phyloP scores from a whole-genome alignment of 2,888 invertebrate genomes.

The Erebia epiphron region DNA sequence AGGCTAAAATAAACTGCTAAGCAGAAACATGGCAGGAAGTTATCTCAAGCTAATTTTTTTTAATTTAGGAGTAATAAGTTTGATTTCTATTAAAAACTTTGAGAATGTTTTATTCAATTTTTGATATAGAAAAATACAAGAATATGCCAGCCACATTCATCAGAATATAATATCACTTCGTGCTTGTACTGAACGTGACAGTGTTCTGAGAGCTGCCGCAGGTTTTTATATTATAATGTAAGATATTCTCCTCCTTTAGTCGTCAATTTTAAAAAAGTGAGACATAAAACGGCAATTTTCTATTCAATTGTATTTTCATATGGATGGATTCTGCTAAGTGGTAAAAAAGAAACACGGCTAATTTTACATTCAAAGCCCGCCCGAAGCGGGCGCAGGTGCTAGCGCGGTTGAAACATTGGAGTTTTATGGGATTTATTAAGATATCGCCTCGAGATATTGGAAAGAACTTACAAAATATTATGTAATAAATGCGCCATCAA shows the following conservation, averaged over 20 bases:
- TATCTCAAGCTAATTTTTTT: no score
- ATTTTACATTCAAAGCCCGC: constrained; percentile 80
- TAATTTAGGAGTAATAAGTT: not conserved
- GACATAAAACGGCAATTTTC: constrained; percentile 67
- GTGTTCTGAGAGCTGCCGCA: constrained; percentile 26
- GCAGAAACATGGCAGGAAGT: no score
- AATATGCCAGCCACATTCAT: constrained; percentile 31
- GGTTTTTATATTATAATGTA: constrained; percentile 34
- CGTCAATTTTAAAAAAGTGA: constrained; percentile 43
- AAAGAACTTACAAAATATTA: constrained; percentile 58
- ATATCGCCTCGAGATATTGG: constrained; percentile 73
- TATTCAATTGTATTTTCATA: constrained; percentile 74
- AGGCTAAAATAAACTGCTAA: constrained; percentile 59
- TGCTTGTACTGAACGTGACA: constrained; percentile 34
- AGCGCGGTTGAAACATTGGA: constrained; percentile 77
- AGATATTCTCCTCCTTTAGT: constrained; percentile 30
- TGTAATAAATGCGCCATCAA: constrained; percentile 50
- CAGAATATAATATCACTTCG: constrained; percentile 34
- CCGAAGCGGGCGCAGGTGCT: constrained; percentile 73
- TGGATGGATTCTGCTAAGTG: constrained; percentile 72
- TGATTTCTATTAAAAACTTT: not conserved
- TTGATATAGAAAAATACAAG: constrained; percentile 17
- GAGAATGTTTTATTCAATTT: not conserved
- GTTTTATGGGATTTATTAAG: constrained; percentile 81
- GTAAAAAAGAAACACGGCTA: constrained; percentile 81